phyloP scores from a whole-genome alignment of 2,888 invertebrate species.

The Caenorhabditis afra region DNA sequence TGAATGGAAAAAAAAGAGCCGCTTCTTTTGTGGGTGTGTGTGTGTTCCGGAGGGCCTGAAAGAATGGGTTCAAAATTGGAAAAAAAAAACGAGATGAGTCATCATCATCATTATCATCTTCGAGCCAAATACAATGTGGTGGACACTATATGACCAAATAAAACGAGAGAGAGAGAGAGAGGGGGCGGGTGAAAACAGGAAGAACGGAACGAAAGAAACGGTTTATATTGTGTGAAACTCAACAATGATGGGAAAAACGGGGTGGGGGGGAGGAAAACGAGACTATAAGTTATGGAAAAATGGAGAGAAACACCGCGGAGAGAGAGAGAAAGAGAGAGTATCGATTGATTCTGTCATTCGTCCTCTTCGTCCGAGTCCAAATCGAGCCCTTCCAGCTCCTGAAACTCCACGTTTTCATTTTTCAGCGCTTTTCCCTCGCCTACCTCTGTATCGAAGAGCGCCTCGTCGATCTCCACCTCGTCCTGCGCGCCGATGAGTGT shows the following conservation, averaged over 20 bases:
- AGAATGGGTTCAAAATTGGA: background rate
- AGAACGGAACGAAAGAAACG: conserved; percentile 8
- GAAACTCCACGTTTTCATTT: background rate
- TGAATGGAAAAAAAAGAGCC: background rate
- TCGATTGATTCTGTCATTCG: conserved; percentile 10
- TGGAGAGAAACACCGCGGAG: background rate
- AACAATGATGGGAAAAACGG: conserved; percentile 8
- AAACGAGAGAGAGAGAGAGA: too few relatives aligned
- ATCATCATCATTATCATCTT: too few relatives aligned
- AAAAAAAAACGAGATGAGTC: conserved; percentile 11
- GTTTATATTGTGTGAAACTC: conserved; percentile 7
- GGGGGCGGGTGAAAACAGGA: too few relatives aligned
- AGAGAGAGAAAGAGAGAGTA: conserved; percentile 5
- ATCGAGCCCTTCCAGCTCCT: conserved; percentile 72
- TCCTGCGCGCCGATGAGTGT: conserved; percentile 82
- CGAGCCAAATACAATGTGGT: conserved; percentile 18
- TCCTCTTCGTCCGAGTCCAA: conserved; percentile 63
- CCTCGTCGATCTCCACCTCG: conserved; percentile 93
- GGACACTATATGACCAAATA: background rate
- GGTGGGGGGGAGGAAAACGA: conserved; percentile 18
- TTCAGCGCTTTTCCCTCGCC: too few relatives aligned
- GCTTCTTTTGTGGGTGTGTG: too few relatives aligned
- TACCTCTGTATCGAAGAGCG: conserved; percentile 85
- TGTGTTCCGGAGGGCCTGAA: background rate
- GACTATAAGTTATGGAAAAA: conserved; percentile 18